Evolutionary conservation across 2,888 invertebrate genomes (phyloP), one percentile per base, ranked within the genome.

Genomic region (Portevinia maculata): DNA sequence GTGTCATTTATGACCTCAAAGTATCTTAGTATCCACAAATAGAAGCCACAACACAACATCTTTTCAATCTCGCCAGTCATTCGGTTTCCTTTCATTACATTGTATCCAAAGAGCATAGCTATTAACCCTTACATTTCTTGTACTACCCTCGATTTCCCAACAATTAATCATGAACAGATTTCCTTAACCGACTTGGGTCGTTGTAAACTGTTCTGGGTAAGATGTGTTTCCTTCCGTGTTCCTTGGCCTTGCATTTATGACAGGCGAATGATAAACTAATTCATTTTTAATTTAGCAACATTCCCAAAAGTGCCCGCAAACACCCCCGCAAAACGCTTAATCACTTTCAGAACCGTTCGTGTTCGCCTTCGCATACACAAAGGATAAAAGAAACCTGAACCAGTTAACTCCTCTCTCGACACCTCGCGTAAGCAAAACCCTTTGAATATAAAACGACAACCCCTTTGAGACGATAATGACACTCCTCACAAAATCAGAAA

Each of bases 271-370:
- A 11, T 39, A 74, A 74, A 57, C 64, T 74, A 74, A 74, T 74
- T 74, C 74, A 48, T 74, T 74, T 74, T 74, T 74, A 74, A 74
- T 74, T 74, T 74, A 65, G 65, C 34, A 74, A 48, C 37, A 28
- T 69, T 46, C 30, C 50, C 50, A 48, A 30, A 37, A 9, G 53
- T 37, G 9, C 11, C 44, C 50, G 24, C n/a, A 21, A n/a, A 41
- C 32, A 32, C 21, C 46, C 34, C 5, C 53, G 19, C 48, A 44
- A 57, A 75, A 57, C 60, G 67, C 67, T 75, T 75, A 75, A 75
- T 75, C 75, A 75, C 60, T 59, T 67, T 60, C 75, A 67, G 44
- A 75, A 52, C 32, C 75, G 41, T 59, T 75, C 65, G 65, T 50
- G 39, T 53, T 57, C 17, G 28, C 9, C 11, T 17, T 13, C 34